Percentiles rank a stretch among this genome's conserved stretches.
Conservation (phyloP, 2,113 vertebrate genomes). For the Dissostichus mawsoni region DNA sequence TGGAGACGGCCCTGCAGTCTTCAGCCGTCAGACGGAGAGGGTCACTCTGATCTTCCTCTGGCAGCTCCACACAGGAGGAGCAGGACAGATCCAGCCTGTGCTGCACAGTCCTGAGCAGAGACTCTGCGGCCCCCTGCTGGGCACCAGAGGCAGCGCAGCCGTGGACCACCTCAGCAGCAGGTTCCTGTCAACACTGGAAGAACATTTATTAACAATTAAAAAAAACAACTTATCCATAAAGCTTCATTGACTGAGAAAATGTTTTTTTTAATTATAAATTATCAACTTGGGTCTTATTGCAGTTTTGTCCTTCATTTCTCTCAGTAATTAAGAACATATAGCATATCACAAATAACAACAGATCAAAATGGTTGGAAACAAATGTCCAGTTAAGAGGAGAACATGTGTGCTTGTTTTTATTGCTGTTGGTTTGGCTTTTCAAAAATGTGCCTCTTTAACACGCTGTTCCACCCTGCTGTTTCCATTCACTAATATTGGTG, state of each 20-base stretch:
- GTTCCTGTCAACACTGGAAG: conserved; percentile 39
- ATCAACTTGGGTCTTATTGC: neutral
- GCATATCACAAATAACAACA: too few relatives aligned
- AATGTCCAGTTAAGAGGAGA: too few relatives aligned
- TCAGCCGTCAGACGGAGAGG: conserved; percentile 18
- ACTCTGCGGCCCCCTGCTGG: conserved; percentile 23
- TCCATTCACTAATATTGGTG: too few relatives aligned
- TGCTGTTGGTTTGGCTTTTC: too few relatives aligned
- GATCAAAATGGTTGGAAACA: too few relatives aligned
- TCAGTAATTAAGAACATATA: too few relatives aligned
- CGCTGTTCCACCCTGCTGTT: too few relatives aligned
- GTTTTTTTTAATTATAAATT: too few relatives aligned
- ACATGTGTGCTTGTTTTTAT: too few relatives aligned
- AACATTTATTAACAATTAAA: neutral
- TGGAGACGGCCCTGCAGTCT: conserved; percentile 38
- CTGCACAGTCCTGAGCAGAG: conserved; percentile 33
- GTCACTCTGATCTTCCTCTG: neutral
- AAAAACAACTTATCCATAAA: neutral
- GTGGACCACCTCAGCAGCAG: conserved; percentile 47
- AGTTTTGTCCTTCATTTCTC: too few relatives aligned
- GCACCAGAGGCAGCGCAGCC: conserved; percentile 25
- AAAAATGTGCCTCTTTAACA: too few relatives aligned
- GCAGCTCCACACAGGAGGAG: conserved; percentile 18
- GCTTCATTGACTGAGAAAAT: too few relatives aligned
- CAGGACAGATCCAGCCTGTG: conserved; percentile 49